Evolutionary conservation across 2,113 vertebrate species (phyloP), one percentile per base, ranked within the genome.

Genomic region (Oreotrochilus melanogaster): DNA sequence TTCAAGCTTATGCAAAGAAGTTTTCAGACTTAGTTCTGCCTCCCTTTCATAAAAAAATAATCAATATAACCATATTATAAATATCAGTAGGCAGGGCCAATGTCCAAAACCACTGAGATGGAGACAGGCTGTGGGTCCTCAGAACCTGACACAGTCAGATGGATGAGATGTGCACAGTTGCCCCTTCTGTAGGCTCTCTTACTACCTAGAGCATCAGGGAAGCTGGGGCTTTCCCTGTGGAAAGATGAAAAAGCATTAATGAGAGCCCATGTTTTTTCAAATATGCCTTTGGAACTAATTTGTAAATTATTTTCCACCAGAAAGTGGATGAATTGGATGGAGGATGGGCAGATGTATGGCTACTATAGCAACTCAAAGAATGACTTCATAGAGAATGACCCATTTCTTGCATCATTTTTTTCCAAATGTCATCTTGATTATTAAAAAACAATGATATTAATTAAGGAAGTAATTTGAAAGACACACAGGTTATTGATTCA

Each of bases 141-240:
- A 47, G 19, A 39, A 39, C 39, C 39, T 21, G 50, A 78, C 37
- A 24, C 0, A 4, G 15, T 54, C 79, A 60, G 70, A 24, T 33
- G 43, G 50, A 9, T 17, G 8, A 69, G 27, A 61, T 0, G 0
- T 14, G 27, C 2, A 3, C 25, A 66, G 17, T 7, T 17, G 57
- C n/a, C 37, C 28, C 14, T 66, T 75, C 62, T 61, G 30, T 17
- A 18, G 18, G 7, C 25, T 35, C 35, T 78, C n/a, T 37, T 72
- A 50, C 27, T 72, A 50, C 27, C 33, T 18, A 30, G 24, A 53
- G 27, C 39, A 21, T 9, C 31, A 72, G 58, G 17, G 18, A 71
- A 71, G 28, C 10, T 48, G 8, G 7, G 19, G 13, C 37, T 72
- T 57, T 48, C 37, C 50, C 4, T 0, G 1, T 27, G n/a, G 14